A percentile compares a stretch with the other conserved stretches of the same genome.
phyloP scores from a whole-genome alignment of 1,140 invertebrate genomes.

The Daktulosphaira vitifoliae region DNA sequence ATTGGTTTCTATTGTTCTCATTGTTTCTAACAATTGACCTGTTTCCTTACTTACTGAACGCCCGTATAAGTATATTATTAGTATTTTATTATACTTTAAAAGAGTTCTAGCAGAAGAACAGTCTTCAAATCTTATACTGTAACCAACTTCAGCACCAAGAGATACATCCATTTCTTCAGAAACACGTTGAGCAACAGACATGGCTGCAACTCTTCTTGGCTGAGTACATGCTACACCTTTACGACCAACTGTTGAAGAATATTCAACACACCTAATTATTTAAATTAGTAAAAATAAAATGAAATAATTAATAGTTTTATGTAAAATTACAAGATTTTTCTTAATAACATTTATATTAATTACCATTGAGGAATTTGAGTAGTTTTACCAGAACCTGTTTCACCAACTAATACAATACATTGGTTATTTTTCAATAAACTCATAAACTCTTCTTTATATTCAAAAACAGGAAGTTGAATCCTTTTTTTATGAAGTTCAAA shows the following conservation, averaged over 20 bases:
- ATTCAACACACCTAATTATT: constrained; percentile 80
- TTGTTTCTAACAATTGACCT: too few relatives aligned
- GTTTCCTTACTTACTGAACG: neutral
- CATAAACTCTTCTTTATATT: constrained; percentile 94
- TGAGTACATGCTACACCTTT: constrained; percentile 95
- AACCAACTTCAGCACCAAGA: constrained; percentile 96
- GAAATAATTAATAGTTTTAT: neutral
- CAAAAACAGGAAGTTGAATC: constrained; percentile 90
- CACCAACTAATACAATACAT: constrained; percentile 88
- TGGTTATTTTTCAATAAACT: constrained; percentile 80
- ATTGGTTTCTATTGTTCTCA: too few relatives aligned
- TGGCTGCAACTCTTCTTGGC: constrained; percentile 93
- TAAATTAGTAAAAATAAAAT: constrained; percentile 11
- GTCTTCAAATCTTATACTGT: constrained; percentile 99
- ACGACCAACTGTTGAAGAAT: constrained; percentile 58
- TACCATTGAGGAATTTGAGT: constrained; percentile 81
- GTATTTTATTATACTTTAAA: constrained; percentile 50
- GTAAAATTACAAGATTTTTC: neutral
- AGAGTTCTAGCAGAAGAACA: constrained; percentile 92
- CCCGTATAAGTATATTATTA: neutral
- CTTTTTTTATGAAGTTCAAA: constrained; percentile 80
- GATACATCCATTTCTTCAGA: constrained; percentile 99
- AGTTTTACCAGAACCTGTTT: constrained; percentile 96
- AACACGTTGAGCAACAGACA: constrained; percentile 96
- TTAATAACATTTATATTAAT: constrained; percentile 12